These are phyloP conservation scores for Acomys russatus DNA, from an alignment of 2,797 vertebrate species.

Conservation along the genomic window DNA sequence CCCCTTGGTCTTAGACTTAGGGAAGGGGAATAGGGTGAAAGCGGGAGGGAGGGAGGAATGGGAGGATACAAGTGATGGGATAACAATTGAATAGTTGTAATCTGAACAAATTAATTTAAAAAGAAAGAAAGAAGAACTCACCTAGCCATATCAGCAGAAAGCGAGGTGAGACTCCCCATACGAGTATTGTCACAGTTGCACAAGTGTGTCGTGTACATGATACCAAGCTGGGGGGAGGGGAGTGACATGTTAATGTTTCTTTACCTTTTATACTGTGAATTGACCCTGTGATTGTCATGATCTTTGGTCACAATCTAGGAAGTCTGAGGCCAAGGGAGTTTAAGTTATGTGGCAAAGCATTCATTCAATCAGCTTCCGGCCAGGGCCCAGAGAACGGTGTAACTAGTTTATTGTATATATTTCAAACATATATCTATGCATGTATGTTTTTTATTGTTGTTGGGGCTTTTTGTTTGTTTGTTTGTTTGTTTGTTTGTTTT, in stretches of 20 bases:
- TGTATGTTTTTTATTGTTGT: neutral
- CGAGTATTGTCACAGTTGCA: neutral
- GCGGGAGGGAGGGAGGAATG: too few species aligned
- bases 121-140: too few species aligned
- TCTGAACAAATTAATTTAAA: too few species aligned
- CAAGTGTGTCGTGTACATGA: neutral
- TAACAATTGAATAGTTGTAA: too few species aligned
- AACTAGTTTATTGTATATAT: neutral
- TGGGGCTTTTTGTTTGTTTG: neutral
- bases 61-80: too few species aligned
- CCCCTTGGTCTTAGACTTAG: too few species aligned
- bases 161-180: neutral
- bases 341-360: neutral
- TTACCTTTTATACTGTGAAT: constrained; percentile 10
- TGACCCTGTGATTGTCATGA: neutral
- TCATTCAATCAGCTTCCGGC: constrained; percentile 20
- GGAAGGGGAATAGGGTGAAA: too few species aligned
- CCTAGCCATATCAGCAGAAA: neutral
- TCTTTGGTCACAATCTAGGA: neutral
- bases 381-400: neutral
- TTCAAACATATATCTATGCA: too few species aligned
- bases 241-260: constrained; percentile 25
- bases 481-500: neutral
- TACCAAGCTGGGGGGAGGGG: neutral
- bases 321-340: neutral